phyloP scores from a whole-genome alignment of 1,140 invertebrate genomes.

The Ladona fulva region DNA sequence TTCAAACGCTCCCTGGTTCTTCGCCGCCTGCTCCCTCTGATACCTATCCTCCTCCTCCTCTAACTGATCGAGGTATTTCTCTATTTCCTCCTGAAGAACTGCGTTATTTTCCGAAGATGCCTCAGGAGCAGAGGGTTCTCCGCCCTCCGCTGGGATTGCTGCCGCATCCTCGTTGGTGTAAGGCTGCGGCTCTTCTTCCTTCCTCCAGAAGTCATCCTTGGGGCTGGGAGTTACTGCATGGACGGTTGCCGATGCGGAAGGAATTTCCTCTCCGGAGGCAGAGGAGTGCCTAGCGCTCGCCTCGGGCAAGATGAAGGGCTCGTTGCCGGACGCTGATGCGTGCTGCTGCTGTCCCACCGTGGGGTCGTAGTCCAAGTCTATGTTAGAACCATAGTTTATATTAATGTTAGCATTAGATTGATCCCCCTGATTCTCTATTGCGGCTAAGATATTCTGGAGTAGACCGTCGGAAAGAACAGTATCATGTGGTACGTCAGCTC shows the following conservation, averaged over 20 bases:
- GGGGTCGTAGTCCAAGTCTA: not conserved
- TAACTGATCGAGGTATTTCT: not conserved
- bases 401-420: not conserved
- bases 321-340: not conserved
- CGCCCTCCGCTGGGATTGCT: not conserved
- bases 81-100: not conserved
- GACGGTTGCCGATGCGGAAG: not conserved
- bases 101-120: not conserved
- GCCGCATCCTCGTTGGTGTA: not conserved
- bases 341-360: not conserved
- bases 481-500: slow-evolving; percentile 48
- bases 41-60: not conserved
- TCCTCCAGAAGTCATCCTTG: not conserved
- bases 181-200: not conserved
- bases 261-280: not conserved
- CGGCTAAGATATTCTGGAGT: slow-evolving; percentile 64
- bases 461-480: slow-evolving; percentile 66
- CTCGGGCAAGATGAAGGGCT: not conserved
- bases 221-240: not conserved
- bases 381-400: not conserved
- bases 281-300: not conserved
- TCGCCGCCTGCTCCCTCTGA: not conserved
- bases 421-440: slow-evolving; percentile 49
- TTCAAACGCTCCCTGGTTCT: not conserved
- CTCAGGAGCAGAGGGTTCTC: not conserved